Evolutionary conservation across 2,797 vertebrate species (phyloP).

Genomic region (Pampus argenteus): DNA sequence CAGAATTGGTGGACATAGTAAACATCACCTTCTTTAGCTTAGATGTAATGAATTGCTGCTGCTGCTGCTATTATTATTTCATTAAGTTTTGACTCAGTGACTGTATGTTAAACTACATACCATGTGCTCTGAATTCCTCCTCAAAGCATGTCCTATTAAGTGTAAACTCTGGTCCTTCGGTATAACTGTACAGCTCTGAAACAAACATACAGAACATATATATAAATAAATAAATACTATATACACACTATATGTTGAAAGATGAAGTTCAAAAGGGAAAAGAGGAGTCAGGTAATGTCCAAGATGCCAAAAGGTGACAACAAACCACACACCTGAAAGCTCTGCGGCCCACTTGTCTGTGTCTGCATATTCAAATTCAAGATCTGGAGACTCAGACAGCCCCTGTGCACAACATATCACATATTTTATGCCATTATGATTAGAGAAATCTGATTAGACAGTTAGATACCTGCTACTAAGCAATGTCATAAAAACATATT

Average conservation of each 20-base stretch:
- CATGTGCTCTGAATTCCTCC: conserved; percentile 93
- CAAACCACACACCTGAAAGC: conserved; percentile 88
- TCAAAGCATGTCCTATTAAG: conserved; percentile 97
- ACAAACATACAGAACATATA: conserved; percentile 17
- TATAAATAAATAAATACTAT: not conserved
- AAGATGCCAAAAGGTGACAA: not conserved
- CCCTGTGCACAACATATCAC: conserved; percentile 83
- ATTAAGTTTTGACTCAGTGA: not conserved
- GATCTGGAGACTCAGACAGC: conserved; percentile 93
- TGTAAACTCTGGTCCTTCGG: conserved; percentile 95
- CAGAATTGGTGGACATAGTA: conserved; percentile 13
- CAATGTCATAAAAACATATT: too few species aligned
- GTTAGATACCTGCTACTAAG: too few species aligned
- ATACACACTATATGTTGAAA: conserved; percentile 2
- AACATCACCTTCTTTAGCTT: not conserved
- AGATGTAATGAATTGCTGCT: not conserved
- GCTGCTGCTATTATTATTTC: fast-evolving
- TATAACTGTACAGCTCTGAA: conserved; percentile 98
- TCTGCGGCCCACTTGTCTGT: conserved; percentile 95
- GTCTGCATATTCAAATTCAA: conserved; percentile 97
- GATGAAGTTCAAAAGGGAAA: not conserved
- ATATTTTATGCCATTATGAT: not conserved
- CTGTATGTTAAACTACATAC: conserved; percentile 72
- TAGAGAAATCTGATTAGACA: not conserved
- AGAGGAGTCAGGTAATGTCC: not conserved